phyloP scores from a whole-genome alignment of 2,888 invertebrate genomes.

The Parapristionchus giblindavisi region DNA sequence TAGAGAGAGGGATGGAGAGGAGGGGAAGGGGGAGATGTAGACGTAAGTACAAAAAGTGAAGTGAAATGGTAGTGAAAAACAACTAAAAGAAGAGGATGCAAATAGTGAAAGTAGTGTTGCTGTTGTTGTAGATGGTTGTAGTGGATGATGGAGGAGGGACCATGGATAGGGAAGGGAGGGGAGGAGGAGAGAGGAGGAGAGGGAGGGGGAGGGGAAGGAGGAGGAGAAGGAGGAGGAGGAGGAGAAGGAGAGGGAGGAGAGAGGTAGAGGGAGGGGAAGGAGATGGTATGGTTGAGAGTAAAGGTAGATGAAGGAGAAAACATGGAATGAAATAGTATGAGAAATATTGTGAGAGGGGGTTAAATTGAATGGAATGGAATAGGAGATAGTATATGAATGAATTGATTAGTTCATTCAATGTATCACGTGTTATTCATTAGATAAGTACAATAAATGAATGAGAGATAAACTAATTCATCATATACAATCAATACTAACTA shows the following conservation, averaged over 20 bases:
- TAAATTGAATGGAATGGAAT: no score
- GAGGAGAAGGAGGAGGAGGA: neutral
- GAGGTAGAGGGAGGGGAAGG: slow-evolving; percentile 4
- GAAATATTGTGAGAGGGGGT: no score
- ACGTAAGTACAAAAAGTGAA: neutral
- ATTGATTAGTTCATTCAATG: no score
- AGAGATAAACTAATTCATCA: no score
- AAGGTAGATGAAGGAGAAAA: no score
- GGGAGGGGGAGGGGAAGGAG: neutral
- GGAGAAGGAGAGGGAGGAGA: neutral
- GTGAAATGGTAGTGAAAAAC: slow-evolving; percentile 27
- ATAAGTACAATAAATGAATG: no score
- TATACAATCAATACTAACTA: no score
- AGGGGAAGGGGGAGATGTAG: neutral
- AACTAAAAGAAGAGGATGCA: slow-evolving; percentile 31
- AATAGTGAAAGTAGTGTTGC: slow-evolving; percentile 35
- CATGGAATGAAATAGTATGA: no score
- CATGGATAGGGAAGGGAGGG: neutral
- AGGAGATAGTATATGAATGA: no score
- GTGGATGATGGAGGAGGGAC: neutral
- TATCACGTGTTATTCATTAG: no score
- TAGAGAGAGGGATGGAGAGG: neutral
- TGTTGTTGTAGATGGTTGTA: slow-evolving; percentile 13
- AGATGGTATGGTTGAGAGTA: no score
- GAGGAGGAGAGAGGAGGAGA: neutral